Evolutionary conservation across 2,888 invertebrate species (phyloP).

Genomic region (Sinhomidia bicolor): DNA sequence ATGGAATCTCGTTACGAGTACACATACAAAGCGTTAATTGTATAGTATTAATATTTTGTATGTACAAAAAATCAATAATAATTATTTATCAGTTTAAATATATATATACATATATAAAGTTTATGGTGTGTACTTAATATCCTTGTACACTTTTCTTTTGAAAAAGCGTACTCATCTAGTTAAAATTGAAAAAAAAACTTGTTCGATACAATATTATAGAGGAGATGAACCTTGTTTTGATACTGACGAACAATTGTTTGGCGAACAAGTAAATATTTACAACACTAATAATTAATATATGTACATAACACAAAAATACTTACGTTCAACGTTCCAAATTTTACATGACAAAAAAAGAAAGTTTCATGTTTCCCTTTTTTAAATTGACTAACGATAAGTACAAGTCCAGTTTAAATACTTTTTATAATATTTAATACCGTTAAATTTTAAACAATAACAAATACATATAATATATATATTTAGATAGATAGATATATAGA

Average conservation of each 20-base stretch:
- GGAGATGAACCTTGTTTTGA: neutral
- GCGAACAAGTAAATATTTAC: slow-evolving; percentile 1
- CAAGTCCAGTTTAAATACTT: slow-evolving; percentile 14
- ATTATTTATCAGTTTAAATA: neutral
- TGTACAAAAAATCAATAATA: slow-evolving; percentile 26
- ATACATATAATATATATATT: too few species aligned
- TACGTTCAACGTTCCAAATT: slow-evolving; percentile 3
- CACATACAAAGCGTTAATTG: slow-evolving; percentile 45
- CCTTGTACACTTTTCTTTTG: neutral
- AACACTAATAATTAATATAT: too few species aligned
- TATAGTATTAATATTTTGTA: slow-evolving; percentile 5
- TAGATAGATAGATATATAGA: too few species aligned
- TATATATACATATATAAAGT: neutral
- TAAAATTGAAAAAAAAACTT: slow-evolving; percentile 2
- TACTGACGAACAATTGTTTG: neutral
- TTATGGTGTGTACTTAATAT: neutral
- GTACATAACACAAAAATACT: slow-evolving; percentile 9
- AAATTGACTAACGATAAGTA: slow-evolving; percentile 15
- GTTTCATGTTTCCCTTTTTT: slow-evolving; percentile 32
- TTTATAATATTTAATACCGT: slow-evolving; percentile 16
- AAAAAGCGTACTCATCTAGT: neutral
- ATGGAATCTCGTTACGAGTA: slow-evolving; percentile 30
- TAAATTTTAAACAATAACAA: neutral
- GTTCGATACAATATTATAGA: slow-evolving; percentile 10
- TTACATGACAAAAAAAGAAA: slow-evolving; percentile 19